Percentiles rank a stretch among this genome's conserved stretches.
Evolutionary conservation across 2,113 vertebrate species (phyloP).

Genomic region (Scolopax mira): DNA sequence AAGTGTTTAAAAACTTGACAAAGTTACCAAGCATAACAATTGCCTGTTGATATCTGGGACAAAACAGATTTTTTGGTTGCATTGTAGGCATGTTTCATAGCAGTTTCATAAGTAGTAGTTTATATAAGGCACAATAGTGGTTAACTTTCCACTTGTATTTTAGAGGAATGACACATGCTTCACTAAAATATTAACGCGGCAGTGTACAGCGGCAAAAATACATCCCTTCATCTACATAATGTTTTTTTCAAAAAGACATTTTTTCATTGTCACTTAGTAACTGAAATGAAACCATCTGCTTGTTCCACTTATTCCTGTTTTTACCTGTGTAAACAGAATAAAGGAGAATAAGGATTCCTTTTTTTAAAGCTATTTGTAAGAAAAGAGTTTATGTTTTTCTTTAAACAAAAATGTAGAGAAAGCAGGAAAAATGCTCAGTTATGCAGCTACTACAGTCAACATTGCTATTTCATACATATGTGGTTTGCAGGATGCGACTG

Average conservation of each 20-base stretch:
- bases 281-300: background rate
- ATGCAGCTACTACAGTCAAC: background rate
- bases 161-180: background rate
- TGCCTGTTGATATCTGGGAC: background rate
- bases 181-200: background rate
- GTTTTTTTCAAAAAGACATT: background rate
- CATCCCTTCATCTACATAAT: background rate
- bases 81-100: background rate
- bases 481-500: background rate
- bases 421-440: background rate
- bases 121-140: background rate
- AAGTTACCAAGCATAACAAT: background rate
- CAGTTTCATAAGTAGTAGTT: background rate
- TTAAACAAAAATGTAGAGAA: background rate
- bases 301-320: background rate
- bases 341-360: background rate
- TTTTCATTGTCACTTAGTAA: background rate
- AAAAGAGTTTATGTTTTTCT: background rate
- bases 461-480: rapidly evolving
- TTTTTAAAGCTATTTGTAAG: background rate
- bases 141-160: background rate
- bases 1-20: background rate
- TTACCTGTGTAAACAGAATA: background rate
- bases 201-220: background rate
- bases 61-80: background rate